Evolutionary conservation across 1,140 invertebrate genomes (phyloP).

Genomic region (Panulirus ornatus): DNA sequence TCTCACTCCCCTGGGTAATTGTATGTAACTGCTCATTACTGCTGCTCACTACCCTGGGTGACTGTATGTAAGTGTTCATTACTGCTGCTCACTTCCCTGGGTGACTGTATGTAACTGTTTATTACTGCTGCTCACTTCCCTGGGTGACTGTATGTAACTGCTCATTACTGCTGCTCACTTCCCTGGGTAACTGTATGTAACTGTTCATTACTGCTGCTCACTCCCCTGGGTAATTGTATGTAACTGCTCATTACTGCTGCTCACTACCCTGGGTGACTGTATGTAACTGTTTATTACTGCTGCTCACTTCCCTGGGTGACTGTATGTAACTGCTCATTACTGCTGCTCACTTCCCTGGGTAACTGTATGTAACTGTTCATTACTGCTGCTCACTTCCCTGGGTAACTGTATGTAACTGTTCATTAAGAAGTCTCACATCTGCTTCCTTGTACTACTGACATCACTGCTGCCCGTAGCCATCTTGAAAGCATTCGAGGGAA

Average conservation of each 20-base stretch:
- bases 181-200: background rate
- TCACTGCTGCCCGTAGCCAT: background rate
- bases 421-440: background rate
- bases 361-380: too few species aligned
- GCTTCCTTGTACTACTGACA: background rate
- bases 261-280: constrained; percentile 4
- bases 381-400: too few species aligned
- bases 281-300: background rate
- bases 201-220: too few species aligned
- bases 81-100: too few species aligned
- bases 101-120: background rate
- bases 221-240: background rate
- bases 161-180: too few species aligned
- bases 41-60: too few species aligned
- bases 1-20: background rate
- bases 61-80: background rate
- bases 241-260: background rate
- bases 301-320: too few species aligned
- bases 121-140: too few species aligned
- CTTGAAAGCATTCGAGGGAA: background rate
- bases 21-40: background rate
- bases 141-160: background rate
- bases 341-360: too few species aligned
- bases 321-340: background rate
- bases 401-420: background rate